phyloP scores from a whole-genome alignment of 2,888 invertebrate species.

The Phengaris arion region DNA sequence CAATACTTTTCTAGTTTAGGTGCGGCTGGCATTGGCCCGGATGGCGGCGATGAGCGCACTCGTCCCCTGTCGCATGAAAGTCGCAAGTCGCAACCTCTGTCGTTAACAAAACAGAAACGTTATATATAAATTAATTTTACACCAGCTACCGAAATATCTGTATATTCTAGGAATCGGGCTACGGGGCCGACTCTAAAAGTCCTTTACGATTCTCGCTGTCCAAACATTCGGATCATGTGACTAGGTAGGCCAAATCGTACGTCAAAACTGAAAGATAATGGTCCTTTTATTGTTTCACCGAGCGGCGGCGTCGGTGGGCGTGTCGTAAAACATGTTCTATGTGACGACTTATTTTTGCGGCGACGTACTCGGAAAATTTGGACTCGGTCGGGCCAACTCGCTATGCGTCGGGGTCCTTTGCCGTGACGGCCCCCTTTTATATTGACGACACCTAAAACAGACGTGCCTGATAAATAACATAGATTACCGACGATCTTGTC shows the following conservation, averaged over 20 bases:
- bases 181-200: neutral
- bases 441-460: too few relatives aligned
- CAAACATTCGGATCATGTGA: slow-evolving; percentile 54
- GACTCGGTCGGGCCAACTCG: slow-evolving; percentile 30
- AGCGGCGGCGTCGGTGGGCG: slow-evolving; percentile 55
- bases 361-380: slow-evolving; percentile 53
- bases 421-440: too few relatives aligned
- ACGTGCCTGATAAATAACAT: neutral
- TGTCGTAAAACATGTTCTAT: slow-evolving; percentile 61
- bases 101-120: neutral
- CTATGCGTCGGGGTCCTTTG: neutral
- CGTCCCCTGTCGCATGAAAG: slow-evolving; percentile 50
- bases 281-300: slow-evolving; percentile 56
- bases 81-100: slow-evolving; percentile 35
- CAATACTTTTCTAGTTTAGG: slow-evolving; percentile 79
- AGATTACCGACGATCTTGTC: neutral
- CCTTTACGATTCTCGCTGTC: slow-evolving; percentile 52
- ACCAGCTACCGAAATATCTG: slow-evolving; percentile 1
- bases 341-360: slow-evolving; percentile 53
- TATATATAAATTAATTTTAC: neutral
- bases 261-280: slow-evolving; percentile 55
- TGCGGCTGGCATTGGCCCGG: slow-evolving; percentile 78
- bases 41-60: slow-evolving; percentile 72
- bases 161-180: neutral
- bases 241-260: slow-evolving; percentile 52